Evolutionary conservation across 2,888 invertebrate species (phyloP), one percentile per base, ranked within the genome.

Genomic region (Epinotia demarniana): DNA sequence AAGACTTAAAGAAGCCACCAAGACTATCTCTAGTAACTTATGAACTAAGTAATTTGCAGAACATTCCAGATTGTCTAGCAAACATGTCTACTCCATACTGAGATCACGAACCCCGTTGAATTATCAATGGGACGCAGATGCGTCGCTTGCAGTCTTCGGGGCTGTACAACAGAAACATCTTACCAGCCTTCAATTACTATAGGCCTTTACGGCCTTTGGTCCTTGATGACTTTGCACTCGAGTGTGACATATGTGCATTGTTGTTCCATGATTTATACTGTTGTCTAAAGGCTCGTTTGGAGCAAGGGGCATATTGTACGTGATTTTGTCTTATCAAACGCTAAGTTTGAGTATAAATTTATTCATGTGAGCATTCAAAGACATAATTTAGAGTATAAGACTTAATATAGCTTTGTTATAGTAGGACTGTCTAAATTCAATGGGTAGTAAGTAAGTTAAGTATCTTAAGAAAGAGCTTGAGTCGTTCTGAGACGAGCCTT

Each of bases 51-150:
- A 49, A 49, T 49, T 49, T 49, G 5, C 49, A 49, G 49, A 49
- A 16, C 49, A 49, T 49, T 49, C 4, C 16, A 49, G 5, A 13
- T 46, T 49, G 49, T 49, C 13, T 49, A 16, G 57, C 19, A 57
- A 67, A 43, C 69, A 69, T 69, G 69, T 60, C 58, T 60, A 53
- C 62, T 62, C 69, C 27, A 55, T 57, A 46, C 58, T 3, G 33
- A 19, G 60, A 57, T 18, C 57, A 75, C 60, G 27, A 60, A 9
- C 64, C 19, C 64, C 64, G 39, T 70, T 75, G 70, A 70, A 75
- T 75, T 75, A 75, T 75, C 75, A 75, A 75, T 75, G 60, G 53
- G 69, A 27, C 49, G 23, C 75, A 75, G 70, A 75, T 71, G 75
- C 75, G 75, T 71, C 75, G 39, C 58, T 49, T 39, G 70, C 75